These are phyloP conservation scores for Coturnix japonica DNA, from an alignment of 2,113 vertebrate genomes.

Conservation along the genomic window DNA sequence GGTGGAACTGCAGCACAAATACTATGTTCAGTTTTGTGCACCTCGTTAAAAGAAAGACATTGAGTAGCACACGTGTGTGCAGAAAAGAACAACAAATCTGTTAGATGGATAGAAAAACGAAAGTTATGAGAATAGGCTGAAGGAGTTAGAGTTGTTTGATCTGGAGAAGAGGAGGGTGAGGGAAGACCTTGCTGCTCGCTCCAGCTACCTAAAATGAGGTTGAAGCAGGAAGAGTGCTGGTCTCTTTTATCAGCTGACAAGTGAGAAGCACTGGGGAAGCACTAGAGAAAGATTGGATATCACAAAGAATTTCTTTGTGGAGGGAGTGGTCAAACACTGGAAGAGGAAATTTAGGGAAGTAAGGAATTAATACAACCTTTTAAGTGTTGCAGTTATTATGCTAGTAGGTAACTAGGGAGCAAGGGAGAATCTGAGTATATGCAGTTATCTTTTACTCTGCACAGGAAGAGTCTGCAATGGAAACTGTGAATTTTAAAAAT, in stretches of 20 bases:
- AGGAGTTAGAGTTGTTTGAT: neutral
- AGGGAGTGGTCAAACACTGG: neutral
- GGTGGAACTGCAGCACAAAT: neutral
- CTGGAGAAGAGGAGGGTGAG: neutral
- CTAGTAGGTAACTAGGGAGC: neutral
- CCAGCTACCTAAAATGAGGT: neutral
- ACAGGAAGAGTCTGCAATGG: neutral
- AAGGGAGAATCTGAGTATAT: neutral
- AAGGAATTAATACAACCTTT: neutral
- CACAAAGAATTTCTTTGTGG: neutral
- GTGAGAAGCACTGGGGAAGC: neutral
- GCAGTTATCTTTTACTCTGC: neutral
- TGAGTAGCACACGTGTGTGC: neutral
- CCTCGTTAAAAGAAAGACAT: neutral
- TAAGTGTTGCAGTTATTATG: neutral
- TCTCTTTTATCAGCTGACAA: neutral
- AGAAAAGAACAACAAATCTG: neutral
- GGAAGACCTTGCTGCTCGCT: neutral
- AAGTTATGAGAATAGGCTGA: neutral
- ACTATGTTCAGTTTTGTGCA: neutral
- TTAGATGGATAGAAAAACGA: neutral
- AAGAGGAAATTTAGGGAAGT: neutral
- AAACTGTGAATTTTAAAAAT: neutral
- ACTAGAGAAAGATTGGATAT: neutral
- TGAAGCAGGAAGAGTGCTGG: neutral